A percentile compares a stretch with the other conserved stretches of the same genome.
These are phyloP conservation scores for Ceratosolen fusciceps DNA, from an alignment of 1,140 invertebrate genomes.

Conservation along the genomic window DNA sequence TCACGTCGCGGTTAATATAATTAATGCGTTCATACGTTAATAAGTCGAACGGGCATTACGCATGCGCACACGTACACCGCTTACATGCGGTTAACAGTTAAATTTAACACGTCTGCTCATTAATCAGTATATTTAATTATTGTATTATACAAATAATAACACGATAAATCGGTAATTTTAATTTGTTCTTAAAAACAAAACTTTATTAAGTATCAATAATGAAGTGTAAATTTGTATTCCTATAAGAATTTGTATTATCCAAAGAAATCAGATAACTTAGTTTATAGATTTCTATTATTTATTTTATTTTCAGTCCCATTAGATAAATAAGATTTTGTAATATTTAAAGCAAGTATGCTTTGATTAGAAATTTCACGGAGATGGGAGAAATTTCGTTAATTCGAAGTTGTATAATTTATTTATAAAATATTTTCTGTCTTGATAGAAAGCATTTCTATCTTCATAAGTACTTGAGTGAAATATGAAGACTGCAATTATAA, in stretches of 20 bases:
- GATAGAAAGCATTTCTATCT: neutral
- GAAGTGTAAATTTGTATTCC: too few species aligned
- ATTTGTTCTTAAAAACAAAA: too few species aligned
- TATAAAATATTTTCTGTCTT: neutral
- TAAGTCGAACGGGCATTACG: neutral
- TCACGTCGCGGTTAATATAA: slow-evolving; percentile 59
- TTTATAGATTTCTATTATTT: too few species aligned
- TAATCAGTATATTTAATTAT: neutral
- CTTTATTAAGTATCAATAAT: too few species aligned
- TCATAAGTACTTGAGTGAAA: neutral
- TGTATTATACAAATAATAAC: neutral
- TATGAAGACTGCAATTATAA: neutral
- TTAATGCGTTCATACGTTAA: slow-evolving; percentile 52
- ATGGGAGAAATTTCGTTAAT: too few species aligned
- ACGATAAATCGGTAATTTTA: neutral
- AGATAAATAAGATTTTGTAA: too few species aligned
- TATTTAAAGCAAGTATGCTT: too few species aligned
- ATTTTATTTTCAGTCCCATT: too few species aligned
- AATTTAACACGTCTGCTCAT: neutral
- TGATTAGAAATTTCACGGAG: too few species aligned
- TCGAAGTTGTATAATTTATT: too few species aligned
- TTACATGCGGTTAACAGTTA: neutral
- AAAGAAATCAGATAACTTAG: too few species aligned
- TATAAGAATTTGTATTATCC: too few species aligned
- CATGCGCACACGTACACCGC: neutral